These are phyloP conservation scores for Tragelaphus scriptus DNA, from an alignment of 2,113 vertebrate genomes.

Conservation along the genomic window DNA sequence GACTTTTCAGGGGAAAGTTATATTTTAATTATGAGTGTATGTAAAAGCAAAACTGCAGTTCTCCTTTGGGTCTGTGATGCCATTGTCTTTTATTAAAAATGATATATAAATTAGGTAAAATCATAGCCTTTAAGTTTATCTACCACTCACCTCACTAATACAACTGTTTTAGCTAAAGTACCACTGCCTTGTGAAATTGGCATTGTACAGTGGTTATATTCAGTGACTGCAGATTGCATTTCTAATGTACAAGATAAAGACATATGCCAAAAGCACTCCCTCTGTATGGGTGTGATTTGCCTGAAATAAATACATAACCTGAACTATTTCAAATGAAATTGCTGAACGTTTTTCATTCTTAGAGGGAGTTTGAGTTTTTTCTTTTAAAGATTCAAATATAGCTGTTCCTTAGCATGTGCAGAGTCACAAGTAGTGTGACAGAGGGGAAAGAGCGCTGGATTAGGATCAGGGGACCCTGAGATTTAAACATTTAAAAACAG, in stretches of 20 bases:
- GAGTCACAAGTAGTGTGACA: neutral
- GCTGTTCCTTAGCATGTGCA: neutral
- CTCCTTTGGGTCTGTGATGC: neutral
- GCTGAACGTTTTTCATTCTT: neutral
- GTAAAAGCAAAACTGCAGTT: neutral
- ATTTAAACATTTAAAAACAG: neutral
- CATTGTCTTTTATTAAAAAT: conserved; percentile 1
- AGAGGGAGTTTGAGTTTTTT: neutral
- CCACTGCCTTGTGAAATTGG: neutral
- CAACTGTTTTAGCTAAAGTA: neutral
- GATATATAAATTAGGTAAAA: conserved; percentile 11
- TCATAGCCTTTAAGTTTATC: neutral
- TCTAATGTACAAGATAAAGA: neutral
- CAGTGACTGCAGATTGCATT: neutral
- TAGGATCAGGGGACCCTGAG: neutral
- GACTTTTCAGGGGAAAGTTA: neutral
- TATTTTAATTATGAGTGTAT: conserved; percentile 17
- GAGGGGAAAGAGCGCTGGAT: neutral
- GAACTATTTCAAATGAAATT: conserved; percentile 3
- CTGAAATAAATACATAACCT: neutral
- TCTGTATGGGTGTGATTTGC: neutral
- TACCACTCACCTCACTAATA: neutral
- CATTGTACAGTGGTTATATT: neutral
- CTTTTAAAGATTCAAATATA: neutral
- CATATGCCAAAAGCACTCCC: neutral